Evolutionary conservation across 2,888 invertebrate species (phyloP).

Genomic region (Nudaria mundana): DNA sequence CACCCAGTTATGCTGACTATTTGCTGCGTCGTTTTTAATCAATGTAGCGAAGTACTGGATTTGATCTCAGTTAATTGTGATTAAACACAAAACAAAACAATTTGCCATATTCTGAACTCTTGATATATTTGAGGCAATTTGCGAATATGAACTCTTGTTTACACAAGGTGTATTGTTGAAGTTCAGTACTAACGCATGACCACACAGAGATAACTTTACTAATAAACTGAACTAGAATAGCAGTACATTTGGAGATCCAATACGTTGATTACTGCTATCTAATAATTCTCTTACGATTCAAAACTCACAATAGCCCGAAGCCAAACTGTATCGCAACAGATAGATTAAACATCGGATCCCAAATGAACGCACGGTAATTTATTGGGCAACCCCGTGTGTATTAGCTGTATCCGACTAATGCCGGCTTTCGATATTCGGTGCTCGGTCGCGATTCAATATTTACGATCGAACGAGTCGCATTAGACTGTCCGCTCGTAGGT

Average conservation of each 20-base stretch:
- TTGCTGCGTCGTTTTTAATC: no score
- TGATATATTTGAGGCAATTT: no score
- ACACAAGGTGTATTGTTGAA: no score
- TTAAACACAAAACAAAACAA: no score
- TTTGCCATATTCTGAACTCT: no score
- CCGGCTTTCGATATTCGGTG: conserved; percentile 80
- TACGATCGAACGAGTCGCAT: conserved; percentile 77
- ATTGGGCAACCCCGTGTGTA: conserved; percentile 77
- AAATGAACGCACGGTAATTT: conserved; percentile 80
- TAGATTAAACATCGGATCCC: conserved; percentile 80
- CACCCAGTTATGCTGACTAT: no score
- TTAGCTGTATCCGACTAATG: conserved; percentile 81
- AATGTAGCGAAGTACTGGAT: no score
- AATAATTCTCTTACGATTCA: conserved; percentile 42
- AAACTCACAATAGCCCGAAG: conserved; percentile 57
- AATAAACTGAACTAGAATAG: conserved; percentile 18
- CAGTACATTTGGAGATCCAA: conserved; percentile 25
- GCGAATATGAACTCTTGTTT: no score
- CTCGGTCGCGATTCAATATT: conserved; percentile 77
- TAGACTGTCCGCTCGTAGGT: conserved; percentile 81
- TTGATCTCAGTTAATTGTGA: no score
- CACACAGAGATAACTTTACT: conserved; percentile 12
- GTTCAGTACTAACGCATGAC: no score
- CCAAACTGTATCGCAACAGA: conserved; percentile 60
- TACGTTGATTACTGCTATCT: conserved; percentile 23